These are phyloP conservation scores for Pseudotriccus pelzelni DNA, from an alignment of 2,797 vertebrate genomes.

Conservation along the genomic window DNA sequence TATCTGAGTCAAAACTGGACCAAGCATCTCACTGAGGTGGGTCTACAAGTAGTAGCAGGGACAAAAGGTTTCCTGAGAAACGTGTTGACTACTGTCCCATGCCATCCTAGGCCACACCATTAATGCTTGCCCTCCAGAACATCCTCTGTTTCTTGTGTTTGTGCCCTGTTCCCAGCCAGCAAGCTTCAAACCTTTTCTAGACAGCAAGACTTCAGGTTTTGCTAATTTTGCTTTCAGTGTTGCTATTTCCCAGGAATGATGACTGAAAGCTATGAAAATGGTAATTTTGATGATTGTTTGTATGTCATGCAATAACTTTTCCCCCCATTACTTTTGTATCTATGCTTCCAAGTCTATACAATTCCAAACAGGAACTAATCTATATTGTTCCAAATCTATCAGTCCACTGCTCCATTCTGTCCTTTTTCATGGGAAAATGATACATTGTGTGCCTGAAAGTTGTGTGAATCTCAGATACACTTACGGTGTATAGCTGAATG, in stretches of 20 bases:
- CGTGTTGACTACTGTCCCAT: background rate
- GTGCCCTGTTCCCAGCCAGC: background rate
- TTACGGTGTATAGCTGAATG: background rate
- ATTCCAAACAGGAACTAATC: background rate
- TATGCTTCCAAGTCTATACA: background rate
- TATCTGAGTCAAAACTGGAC: background rate
- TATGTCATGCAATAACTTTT: background rate
- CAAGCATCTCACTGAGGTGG: background rate
- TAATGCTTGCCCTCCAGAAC: background rate
- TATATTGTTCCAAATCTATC: background rate
- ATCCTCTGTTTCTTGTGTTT: background rate
- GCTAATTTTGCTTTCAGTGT: background rate
- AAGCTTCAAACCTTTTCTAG: background rate
- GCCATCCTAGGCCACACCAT: background rate
- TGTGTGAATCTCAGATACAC: background rate
- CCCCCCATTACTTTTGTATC: background rate
- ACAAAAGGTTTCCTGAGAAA: background rate
- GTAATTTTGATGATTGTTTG: background rate
- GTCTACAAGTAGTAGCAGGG: background rate
- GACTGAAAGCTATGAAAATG: background rate
- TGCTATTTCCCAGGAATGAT: background rate
- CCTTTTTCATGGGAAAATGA: background rate
- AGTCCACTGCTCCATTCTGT: background rate
- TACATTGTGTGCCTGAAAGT: background rate
- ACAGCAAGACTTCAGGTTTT: background rate